A percentile compares a stretch with the other conserved stretches of the same genome.
These are phyloP conservation scores for Stenodema calcarata DNA, from an alignment of 2,888 invertebrate genomes.

Conservation along the genomic window DNA sequence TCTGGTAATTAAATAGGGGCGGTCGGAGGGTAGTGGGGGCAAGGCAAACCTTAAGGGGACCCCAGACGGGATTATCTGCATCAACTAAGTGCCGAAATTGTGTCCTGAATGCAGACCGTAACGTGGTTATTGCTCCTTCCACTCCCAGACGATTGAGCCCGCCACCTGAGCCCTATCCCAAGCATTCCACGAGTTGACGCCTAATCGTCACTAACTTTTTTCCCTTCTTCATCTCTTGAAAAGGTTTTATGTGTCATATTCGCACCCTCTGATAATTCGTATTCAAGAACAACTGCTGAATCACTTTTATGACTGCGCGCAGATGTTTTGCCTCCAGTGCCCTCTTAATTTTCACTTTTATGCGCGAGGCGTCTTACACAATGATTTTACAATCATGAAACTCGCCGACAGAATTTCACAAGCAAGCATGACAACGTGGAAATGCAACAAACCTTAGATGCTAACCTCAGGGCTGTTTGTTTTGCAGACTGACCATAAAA, in stretches of 20 bases:
- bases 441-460: no score
- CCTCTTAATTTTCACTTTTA: not conserved
- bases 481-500: no score
- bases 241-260: not conserved
- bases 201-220: conserved; percentile 32
- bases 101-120: conserved; percentile 34
- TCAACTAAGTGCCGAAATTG: conserved; percentile 49
- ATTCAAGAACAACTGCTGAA: not conserved
- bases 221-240: not conserved
- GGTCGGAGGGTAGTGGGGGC: not conserved
- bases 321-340: not conserved
- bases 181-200: not conserved
- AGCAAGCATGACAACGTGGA: not conserved
- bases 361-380: not conserved
- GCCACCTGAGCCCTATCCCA: conserved; percentile 36
- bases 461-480: no score
- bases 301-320: not conserved
- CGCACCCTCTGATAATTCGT: not conserved
- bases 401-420: not conserved
- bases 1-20: conserved; percentile 45
- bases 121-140: conserved; percentile 48
- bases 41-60: conserved; percentile 38
- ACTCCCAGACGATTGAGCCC: conserved; percentile 29
- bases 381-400: not conserved
- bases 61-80: conserved; percentile 43